Evolutionary conservation across 2,113 vertebrate species (phyloP).

Genomic region (Isurus oxyrinchus): DNA sequence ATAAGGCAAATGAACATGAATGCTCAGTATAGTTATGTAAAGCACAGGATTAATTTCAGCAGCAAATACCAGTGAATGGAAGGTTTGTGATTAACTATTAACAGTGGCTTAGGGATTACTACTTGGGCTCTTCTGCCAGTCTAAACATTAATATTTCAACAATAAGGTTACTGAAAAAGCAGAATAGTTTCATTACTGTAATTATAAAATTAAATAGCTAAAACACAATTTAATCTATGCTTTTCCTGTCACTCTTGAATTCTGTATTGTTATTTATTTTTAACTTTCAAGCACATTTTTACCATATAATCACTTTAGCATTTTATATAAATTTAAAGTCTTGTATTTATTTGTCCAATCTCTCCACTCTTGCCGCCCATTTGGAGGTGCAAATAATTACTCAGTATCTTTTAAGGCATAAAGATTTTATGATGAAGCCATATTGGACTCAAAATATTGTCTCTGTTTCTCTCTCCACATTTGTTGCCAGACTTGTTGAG

Average conservation of each 20-base stretch:
- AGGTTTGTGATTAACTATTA: neutral
- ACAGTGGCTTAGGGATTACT: neutral
- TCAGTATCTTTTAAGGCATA: neutral
- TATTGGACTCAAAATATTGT: neutral
- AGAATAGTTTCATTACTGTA: neutral
- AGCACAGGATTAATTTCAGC: neutral
- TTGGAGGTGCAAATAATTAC: neutral
- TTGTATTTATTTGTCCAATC: neutral
- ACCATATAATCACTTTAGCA: neutral
- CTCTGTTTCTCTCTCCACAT: neutral
- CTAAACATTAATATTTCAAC: neutral
- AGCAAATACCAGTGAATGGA: neutral
- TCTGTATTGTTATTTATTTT: neutral
- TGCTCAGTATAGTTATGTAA: neutral
- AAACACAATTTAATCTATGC: neutral
- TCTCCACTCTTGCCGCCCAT: neutral
- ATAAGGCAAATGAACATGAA: neutral
- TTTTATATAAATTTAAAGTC: neutral
- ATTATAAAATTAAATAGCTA: neutral
- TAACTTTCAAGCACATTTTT: neutral
- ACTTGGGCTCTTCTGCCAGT: neutral
- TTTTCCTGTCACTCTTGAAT: neutral
- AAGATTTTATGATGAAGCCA: neutral
- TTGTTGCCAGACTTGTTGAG: neutral
- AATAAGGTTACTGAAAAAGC: neutral